Evolutionary conservation across 2,888 invertebrate genomes (phyloP), one percentile per base, ranked within the genome.

Genomic region (Nephrotoma appendiculata): DNA sequence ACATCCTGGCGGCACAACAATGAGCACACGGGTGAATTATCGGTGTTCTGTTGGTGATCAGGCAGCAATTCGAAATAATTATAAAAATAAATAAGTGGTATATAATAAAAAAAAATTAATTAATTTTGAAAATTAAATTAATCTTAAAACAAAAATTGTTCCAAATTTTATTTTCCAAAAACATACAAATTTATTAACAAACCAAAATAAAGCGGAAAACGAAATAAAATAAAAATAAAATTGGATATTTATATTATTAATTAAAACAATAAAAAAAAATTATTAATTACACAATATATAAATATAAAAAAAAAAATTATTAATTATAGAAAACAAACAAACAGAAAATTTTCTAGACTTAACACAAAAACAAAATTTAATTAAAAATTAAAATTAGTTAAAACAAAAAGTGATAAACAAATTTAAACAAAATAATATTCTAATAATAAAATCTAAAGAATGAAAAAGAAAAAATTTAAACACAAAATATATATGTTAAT

Each of bases 11-110:
- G 95, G 89, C 94, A 94, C 89, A 94, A 94, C 89, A 93, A 93
- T 88, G 94, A 94, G 89, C 94, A 95, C 91, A 94, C 95, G 89
- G 95, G 95, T 86, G 96, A 96, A 92, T 93, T 95, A 89, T 95
- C 95, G 89, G 95, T 96, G 88, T 96, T 95, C 92, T 96, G 96
- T 92, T 96, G 96, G 96, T 96, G 95, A 96, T 91, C 90, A 89
- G 88, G 86, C 86, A 85, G 44, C 43, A 84, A 84, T 84, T 84
- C 84, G 44, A 85, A 85, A 85, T 85, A 85, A 85, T n/a, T 42
- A 84, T 84, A 85, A 43, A 43, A 85, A 71, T 12, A 48, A 52
- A 52, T 52, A 52, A 52, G 52, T 52, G 52, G 15, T 9, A 31
- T 71, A 71, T 31, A 71, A 31, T 31, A 71, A 31, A 71, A 71